phyloP scores from a whole-genome alignment of 1,140 invertebrate species.

The Drosophila asahinai region DNA sequence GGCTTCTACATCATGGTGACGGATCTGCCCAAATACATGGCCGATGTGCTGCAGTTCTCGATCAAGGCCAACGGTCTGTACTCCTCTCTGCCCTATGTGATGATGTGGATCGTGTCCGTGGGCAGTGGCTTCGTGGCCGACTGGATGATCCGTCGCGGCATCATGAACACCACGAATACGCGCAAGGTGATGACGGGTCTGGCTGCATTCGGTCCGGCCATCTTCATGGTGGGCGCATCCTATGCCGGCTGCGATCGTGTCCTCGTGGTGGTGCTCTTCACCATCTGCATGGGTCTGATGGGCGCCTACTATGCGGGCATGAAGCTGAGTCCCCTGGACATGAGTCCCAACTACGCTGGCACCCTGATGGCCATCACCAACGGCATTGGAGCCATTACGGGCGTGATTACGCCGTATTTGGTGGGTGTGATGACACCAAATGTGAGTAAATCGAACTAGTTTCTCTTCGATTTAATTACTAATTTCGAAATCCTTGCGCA shows the following conservation, averaged over 20 bases:
- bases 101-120: conserved; percentile 91
- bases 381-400: conserved; percentile 92
- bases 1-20: conserved; percentile 97
- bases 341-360: conserved; percentile 93
- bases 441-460: conserved; percentile 85
- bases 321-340: conserved; percentile 93
- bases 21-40: conserved; percentile 96
- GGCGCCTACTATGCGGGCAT: conserved; percentile 91
- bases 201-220: conserved; percentile 90
- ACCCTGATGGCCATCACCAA: conserved; percentile 94
- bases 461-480: neutral
- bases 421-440: conserved; percentile 91
- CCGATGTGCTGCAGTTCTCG: conserved; percentile 93
- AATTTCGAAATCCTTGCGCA: conserved; percentile 74
- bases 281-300: conserved; percentile 91
- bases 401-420: conserved; percentile 91
- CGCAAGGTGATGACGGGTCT: conserved; percentile 90
- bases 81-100: conserved; percentile 89
- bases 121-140: conserved; percentile 89
- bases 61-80: conserved; percentile 90
- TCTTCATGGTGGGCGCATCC: conserved; percentile 92
- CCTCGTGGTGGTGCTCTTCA: conserved; percentile 89
- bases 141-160: conserved; percentile 87
- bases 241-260: conserved; percentile 91
- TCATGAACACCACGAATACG: conserved; percentile 87